Conservation (phyloP, 1,140 invertebrate genomes). For the Dreissena polymorpha region DNA sequence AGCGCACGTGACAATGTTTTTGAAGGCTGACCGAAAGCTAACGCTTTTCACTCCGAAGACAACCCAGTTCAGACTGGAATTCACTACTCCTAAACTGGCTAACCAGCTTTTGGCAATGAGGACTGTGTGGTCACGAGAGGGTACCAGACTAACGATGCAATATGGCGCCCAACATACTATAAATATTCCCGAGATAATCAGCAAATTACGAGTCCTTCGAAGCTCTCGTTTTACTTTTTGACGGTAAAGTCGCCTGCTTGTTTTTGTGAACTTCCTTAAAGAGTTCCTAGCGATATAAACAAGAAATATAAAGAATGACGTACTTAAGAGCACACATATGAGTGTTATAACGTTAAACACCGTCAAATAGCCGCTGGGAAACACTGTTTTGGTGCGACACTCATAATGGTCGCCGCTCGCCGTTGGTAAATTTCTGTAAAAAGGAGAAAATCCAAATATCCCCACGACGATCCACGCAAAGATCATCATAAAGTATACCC, state of each 20-base stretch:
- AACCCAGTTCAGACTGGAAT: constrained; percentile 32
- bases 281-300: not conserved
- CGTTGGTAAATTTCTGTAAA: not conserved
- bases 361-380: too few species aligned
- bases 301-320: not conserved
- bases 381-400: too few species aligned
- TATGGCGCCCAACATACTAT: constrained; percentile 36
- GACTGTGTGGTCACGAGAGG: not conserved
- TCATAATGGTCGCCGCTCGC: too few species aligned
- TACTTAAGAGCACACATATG: not conserved
- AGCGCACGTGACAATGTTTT: constrained; percentile 2
- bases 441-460: not conserved
- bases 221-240: not conserved
- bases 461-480: constrained; percentile 4
- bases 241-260: not conserved
- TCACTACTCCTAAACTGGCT: constrained; percentile 7
- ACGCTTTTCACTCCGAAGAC: constrained; percentile 25
- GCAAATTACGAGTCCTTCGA: not conserved
- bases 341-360: too few species aligned
- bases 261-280: not conserved
- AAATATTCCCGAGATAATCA: constrained; percentile 24
- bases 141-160: constrained; percentile 13
- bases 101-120: constrained; percentile 15
- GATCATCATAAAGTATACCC: not conserved
- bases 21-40: constrained; percentile 11